Evolutionary conservation across 2,888 invertebrate species (phyloP).

Genomic region (Drosophila emarginata): DNA sequence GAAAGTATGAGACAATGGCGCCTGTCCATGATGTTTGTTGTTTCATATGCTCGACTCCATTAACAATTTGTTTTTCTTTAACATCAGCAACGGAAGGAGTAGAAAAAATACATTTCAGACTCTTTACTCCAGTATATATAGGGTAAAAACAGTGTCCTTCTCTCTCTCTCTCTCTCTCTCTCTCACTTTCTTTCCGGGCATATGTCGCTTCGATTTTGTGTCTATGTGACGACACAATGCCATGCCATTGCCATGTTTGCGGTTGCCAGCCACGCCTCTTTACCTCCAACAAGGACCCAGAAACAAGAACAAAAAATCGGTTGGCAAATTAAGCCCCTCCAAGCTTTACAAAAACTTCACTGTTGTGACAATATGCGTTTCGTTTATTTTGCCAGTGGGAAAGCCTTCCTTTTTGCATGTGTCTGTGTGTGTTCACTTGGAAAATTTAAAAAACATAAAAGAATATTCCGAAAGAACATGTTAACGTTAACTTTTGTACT

Average conservation of each 20-base stretch:
- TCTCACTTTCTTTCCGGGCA: background rate
- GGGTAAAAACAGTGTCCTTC: background rate
- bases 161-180: background rate
- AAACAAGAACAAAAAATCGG: constrained; percentile 21
- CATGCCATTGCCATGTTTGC: constrained; percentile 32
- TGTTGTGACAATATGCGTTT: constrained; percentile 22
- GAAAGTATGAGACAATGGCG: constrained; percentile 9
- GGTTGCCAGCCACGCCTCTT: constrained; percentile 28
- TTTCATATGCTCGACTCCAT: constrained; percentile 75
- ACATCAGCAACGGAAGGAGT: constrained; percentile 23
- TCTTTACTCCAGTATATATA: background rate
- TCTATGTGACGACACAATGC: constrained; percentile 19
- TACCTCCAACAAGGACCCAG: background rate
- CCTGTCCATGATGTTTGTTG: constrained; percentile 55
- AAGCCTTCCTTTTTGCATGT: constrained; percentile 2
- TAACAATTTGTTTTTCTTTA: constrained; percentile 71
- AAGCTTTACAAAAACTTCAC: constrained; percentile 1
- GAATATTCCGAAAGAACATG: constrained; percentile 52
- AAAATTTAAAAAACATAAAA: constrained; percentile 66
- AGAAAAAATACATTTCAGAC: background rate
- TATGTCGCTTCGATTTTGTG: constrained; percentile 50
- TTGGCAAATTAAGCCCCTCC: constrained; percentile 1
- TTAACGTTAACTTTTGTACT: constrained; percentile 21
- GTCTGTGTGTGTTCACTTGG: constrained; percentile 68
- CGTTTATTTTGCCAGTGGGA: constrained; percentile 35